Base-by-base conservation (phyloP, 2,797 vertebrate species). In the Leucoraja ocellata region DNA sequence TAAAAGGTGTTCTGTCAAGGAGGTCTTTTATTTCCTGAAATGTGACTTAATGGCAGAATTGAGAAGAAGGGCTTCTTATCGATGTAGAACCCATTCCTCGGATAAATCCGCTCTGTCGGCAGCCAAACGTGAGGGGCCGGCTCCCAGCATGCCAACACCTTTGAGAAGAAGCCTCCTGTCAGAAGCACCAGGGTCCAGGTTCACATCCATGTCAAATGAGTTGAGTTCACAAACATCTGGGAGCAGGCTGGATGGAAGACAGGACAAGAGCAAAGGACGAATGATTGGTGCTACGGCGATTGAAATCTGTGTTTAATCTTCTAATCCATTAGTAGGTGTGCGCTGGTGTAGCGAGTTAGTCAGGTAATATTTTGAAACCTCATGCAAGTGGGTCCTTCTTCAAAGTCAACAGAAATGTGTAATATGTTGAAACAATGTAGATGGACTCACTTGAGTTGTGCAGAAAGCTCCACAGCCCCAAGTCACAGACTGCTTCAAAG, bases 11-110 rank as follows among this genome's bases (percentile, higher is more conserved):
- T 97, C 98, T 0, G 98, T 99, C 95, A 99, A 99, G 95, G 98
- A 99, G 93, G 98, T 99, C 94, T 99, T 99, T 96, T 98, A 97
- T 96, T 99, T 99, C 94, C 97, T 99, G 95, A 99, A 99, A 95
- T 99, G 98, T 0, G 98, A 99, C 96, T 97, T 99, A 95, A 98
- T 99, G 93, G 98, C 97, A 0, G 98, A 99, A 96, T 97, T 98
- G 93, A 96, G 99, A 61, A 97, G 98, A 90, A 96, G 99, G 84
- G 97, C 99, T 1, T 98, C 98, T n/a, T 99, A 98, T 94, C 96
- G 98, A 76, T 97, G 97, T 88, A 97, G 98, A 94, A 97, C 97
- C 94, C 97, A 97, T 0, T 94, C 96, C 1, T 96, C 95, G 93
- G 96, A 97, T 94, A 97, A 97, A 77, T 94, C 95, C 71, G 94